These are phyloP conservation scores for Callopanchax toddi DNA, from an alignment of 2,113 vertebrate genomes.

Conservation along the genomic window DNA sequence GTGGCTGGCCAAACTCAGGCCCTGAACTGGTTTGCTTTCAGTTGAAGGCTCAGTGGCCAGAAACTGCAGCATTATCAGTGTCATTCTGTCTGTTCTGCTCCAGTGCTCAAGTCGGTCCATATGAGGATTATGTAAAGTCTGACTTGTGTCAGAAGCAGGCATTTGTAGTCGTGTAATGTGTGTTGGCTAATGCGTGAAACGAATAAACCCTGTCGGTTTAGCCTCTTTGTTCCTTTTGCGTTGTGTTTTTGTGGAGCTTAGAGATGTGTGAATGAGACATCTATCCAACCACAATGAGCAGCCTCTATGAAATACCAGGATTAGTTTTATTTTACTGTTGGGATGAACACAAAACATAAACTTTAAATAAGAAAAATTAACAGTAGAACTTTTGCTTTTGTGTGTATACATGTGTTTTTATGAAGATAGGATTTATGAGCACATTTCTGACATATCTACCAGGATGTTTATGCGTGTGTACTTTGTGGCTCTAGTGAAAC, in stretches of 20 bases:
- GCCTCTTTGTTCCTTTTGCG: not conserved
- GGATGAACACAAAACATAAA: not conserved
- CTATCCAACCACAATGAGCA: not conserved
- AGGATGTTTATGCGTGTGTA: not conserved
- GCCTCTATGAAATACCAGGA: too few species aligned
- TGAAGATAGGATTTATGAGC: not conserved
- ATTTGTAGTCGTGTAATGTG: constrained; percentile 10
- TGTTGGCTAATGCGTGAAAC: constrained; percentile 18
- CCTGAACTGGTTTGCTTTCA: constrained; percentile 61
- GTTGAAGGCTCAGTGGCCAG: constrained; percentile 51
- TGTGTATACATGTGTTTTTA: not conserved
- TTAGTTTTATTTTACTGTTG: not conserved
- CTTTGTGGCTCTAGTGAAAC: constrained; percentile 13
- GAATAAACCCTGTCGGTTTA: constrained; percentile 9
- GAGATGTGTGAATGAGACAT: not conserved
- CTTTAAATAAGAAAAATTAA: not conserved
- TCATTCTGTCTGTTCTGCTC: constrained; percentile 65
- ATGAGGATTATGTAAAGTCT: constrained; percentile 60
- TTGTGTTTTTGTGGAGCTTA: not conserved
- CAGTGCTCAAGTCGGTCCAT: constrained; percentile 41
- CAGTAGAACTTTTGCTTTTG: not conserved
- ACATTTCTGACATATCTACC: not conserved
- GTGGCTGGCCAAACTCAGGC: constrained; percentile 58
- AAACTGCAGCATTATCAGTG: constrained; percentile 56
- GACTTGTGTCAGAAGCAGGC: constrained; percentile 26